A percentile compares a stretch with the other conserved stretches of the same genome.
Evolutionary conservation across 1,140 invertebrate species (phyloP).

Genomic region (Amphibalanus amphitrite): DNA sequence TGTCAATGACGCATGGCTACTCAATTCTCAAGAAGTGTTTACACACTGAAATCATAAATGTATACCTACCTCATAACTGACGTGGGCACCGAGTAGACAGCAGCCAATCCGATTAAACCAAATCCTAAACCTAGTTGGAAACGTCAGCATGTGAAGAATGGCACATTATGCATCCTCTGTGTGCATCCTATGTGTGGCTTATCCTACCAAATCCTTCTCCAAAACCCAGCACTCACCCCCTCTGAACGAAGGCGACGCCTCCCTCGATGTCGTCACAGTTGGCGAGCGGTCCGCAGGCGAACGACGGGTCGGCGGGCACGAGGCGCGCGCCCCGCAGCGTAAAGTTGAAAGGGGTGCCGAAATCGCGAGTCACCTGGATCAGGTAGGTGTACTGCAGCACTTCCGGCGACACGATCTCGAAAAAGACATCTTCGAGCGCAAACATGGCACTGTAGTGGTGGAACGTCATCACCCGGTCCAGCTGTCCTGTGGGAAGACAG

Average conservation of each 20-base stretch:
- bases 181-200: not conserved
- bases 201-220: not conserved
- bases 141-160: not conserved
- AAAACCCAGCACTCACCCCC: not conserved
- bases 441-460: not conserved
- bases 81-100: not conserved
- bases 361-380: not conserved
- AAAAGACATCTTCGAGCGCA: not conserved
- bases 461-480: not conserved
- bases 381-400: not conserved
- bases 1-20: no score
- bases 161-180: not conserved
- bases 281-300: not conserved
- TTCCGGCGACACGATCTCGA: not conserved
- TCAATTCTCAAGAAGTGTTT: no score
- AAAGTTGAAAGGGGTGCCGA: not conserved
- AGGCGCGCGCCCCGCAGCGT: not conserved
- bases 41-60: no score
- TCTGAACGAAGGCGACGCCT: not conserved
- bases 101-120: not conserved
- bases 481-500: no score
- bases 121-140: not conserved
- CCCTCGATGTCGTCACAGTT: not conserved
- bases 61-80: not conserved
- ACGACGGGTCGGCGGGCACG: not conserved